Percentiles rank a stretch among this genome's conserved stretches.
Conservation (phyloP, 2,113 vertebrate genomes). For the Rhegmatorhina hoffmannsi region DNA sequence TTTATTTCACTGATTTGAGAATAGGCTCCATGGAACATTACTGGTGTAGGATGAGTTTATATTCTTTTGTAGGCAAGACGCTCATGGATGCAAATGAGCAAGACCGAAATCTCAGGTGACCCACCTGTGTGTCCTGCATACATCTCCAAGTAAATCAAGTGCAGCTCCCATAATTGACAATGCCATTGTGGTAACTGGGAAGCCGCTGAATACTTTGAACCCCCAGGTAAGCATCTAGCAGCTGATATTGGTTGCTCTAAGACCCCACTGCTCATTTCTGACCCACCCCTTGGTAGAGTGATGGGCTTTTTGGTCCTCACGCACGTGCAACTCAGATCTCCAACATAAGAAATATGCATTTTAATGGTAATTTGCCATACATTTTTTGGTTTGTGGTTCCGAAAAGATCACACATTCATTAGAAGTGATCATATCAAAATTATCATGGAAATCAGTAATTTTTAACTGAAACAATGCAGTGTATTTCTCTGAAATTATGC, state of each 20-base stretch:
- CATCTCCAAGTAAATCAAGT: background rate
- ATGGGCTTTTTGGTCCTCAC: background rate
- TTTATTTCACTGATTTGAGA: background rate
- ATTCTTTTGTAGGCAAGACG: background rate
- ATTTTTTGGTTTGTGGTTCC: background rate
- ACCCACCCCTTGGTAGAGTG: background rate
- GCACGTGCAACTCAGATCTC: background rate
- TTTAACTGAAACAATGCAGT: background rate
- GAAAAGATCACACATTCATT: background rate
- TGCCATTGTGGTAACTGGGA: background rate
- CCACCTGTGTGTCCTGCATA: background rate
- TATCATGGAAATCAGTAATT: background rate
- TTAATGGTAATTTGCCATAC: background rate
- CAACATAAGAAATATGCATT: background rate
- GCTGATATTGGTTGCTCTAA: background rate
- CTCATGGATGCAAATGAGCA: background rate
- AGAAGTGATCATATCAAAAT: background rate
- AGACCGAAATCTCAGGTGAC: background rate
- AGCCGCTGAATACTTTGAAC: background rate
- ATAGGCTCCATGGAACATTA: background rate
- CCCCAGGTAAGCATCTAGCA: background rate
- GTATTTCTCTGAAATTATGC: background rate
- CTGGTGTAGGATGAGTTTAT: background rate
- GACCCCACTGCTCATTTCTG: background rate
- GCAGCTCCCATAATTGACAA: background rate